Evolutionary conservation across 1,140 invertebrate genomes (phyloP).

Genomic region (Hyphantria cunea): DNA sequence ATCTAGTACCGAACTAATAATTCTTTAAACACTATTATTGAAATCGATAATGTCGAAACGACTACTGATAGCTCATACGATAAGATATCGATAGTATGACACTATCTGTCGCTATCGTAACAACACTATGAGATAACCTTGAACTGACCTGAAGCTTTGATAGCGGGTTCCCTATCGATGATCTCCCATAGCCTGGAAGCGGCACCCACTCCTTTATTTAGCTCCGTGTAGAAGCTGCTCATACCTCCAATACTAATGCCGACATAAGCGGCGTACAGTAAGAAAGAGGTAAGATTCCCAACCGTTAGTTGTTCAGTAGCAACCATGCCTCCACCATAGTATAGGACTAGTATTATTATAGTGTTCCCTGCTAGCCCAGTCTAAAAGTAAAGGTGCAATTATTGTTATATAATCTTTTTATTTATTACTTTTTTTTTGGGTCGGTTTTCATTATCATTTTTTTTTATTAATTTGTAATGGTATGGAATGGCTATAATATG

Average conservation of each 20-base stretch:
- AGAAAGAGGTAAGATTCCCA: constrained; percentile 94
- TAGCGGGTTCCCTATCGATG: constrained; percentile 89
- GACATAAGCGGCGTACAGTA: constrained; percentile 96
- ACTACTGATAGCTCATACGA: too few species aligned
- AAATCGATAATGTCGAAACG: too few species aligned
- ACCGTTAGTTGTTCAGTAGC: constrained; percentile 91
- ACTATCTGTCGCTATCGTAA: too few species aligned
- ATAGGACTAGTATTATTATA: constrained; percentile 95
- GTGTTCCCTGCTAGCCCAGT: constrained; percentile 96
- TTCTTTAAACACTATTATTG: too few species aligned
- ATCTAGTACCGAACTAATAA: too few species aligned
- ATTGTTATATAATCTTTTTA: neutral
- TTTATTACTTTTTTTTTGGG: neutral
- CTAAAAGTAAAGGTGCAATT: constrained; percentile 75
- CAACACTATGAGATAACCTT: neutral
- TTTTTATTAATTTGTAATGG: too few species aligned
- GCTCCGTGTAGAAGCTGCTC: constrained; percentile 94
- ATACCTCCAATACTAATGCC: constrained; percentile 94
- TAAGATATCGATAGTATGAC: too few species aligned
- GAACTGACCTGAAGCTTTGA: constrained; percentile 85
- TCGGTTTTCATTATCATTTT: too few species aligned
- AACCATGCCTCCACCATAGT: constrained; percentile 96
- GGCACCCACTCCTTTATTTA: constrained; percentile 96
- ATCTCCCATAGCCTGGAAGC: constrained; percentile 94
- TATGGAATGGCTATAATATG: too few species aligned